Percentiles rank a stretch among this genome's conserved stretches.
Conservation (phyloP, 2,113 vertebrate species). For the Hystrix brachyura region DNA sequence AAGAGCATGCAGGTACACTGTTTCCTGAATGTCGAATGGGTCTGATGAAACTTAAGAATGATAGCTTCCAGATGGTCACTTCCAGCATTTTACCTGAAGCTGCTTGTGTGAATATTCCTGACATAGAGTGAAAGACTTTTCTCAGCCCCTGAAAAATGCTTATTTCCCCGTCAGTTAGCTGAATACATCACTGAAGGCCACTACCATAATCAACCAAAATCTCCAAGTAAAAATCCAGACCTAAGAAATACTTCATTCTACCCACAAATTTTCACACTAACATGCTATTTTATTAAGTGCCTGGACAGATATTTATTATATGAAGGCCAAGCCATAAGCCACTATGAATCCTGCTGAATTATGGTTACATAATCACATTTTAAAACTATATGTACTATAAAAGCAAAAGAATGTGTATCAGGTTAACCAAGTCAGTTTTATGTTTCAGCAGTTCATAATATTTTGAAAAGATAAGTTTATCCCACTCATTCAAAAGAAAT, state of each 20-base stretch:
- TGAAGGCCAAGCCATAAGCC: not conserved
- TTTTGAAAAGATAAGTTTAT: constrained; percentile 37
- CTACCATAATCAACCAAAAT: not conserved
- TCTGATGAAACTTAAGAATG: constrained; percentile 61
- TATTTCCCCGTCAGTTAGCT: constrained; percentile 45
- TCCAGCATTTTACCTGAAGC: constrained; percentile 22
- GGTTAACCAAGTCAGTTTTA: not conserved
- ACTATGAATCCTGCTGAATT: not conserved
- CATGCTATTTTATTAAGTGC: constrained; percentile 51
- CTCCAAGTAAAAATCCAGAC: constrained; percentile 25
- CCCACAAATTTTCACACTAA: not conserved
- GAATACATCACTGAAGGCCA: constrained; percentile 4
- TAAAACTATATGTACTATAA: not conserved
- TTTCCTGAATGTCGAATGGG: constrained; percentile 45
- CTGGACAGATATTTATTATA: constrained; percentile 10
- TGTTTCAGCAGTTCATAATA: not conserved
- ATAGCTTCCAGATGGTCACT: constrained; percentile 24
- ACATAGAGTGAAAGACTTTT: not conserved
- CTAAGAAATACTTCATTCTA: constrained; percentile 21
- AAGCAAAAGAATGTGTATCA: not conserved
- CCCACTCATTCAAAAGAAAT: not conserved
- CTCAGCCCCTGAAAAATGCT: constrained; percentile 58
- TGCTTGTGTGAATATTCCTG: constrained; percentile 24
- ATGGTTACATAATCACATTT: not conserved
- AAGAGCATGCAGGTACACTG: constrained; percentile 46